These are phyloP conservation scores for Buteo buteo DNA, from an alignment of 2,113 vertebrate genomes.

Conservation along the genomic window DNA sequence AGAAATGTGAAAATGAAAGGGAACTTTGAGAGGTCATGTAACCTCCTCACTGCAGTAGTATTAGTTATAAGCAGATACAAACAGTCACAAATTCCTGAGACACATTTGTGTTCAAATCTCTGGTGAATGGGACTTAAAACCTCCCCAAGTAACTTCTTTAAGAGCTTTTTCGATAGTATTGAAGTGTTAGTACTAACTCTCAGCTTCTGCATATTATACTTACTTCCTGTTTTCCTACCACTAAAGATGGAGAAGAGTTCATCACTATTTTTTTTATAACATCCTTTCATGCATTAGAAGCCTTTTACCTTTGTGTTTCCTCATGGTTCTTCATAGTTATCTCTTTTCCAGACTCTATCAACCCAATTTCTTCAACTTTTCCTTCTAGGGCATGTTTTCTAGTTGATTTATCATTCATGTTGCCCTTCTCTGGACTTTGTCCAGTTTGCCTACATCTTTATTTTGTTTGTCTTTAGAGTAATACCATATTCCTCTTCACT, in stretches of 20 bases:
- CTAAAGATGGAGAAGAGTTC: background rate
- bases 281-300: background rate
- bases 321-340: background rate
- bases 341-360: background rate
- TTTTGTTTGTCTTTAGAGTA: background rate
- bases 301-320: background rate
- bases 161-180: background rate
- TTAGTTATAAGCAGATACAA: background rate
- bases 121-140: background rate
- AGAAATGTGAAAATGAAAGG: conserved; percentile 20
- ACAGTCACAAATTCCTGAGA: background rate
- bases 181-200: background rate
- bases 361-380: background rate
- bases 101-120: background rate
- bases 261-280: background rate
- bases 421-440: background rate
- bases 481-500: background rate
- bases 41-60: background rate
- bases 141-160: background rate
- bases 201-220: background rate
- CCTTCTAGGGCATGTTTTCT: background rate
- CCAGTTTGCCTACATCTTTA: background rate
- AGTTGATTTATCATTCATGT: background rate
- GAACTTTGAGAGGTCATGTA: background rate
- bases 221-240: background rate